A percentile compares a stretch with the other conserved stretches of the same genome.
Evolutionary conservation across 2,797 vertebrate species (phyloP).

Genomic region (Paguma larvata): DNA sequence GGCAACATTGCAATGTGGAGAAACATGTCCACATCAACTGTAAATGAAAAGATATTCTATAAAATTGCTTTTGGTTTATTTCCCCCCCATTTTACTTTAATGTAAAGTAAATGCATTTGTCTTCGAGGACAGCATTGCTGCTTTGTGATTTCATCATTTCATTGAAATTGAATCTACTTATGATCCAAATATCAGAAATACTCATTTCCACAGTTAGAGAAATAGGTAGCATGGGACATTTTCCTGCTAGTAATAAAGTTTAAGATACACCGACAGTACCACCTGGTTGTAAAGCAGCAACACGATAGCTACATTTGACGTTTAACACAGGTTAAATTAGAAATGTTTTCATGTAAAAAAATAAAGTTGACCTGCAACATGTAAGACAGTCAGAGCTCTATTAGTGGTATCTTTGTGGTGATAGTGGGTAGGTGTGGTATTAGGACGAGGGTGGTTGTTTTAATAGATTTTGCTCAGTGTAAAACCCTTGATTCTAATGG

Average conservation of each 20-base stretch:
- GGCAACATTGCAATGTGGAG: constrained; percentile 7
- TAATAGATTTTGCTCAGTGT: not conserved
- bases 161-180: constrained; percentile 67
- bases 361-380: not conserved
- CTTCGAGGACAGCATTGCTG: constrained; percentile 51
- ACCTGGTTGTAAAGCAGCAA: constrained; percentile 34
- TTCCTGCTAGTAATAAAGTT: constrained; percentile 52
- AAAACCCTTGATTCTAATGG: not conserved
- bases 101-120: not conserved
- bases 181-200: constrained; percentile 69
- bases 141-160: constrained; percentile 33
- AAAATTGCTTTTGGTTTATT: constrained; percentile 51
- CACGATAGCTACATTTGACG: not conserved
- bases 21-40: not conserved
- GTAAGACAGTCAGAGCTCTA: not conserved
- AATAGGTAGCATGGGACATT: constrained; percentile 57
- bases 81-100: constrained; percentile 35
- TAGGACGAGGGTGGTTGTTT: not conserved
- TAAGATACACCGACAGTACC: not conserved
- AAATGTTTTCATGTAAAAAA: constrained; percentile 35
- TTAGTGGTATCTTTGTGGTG: not conserved
- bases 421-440: not conserved
- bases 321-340: not conserved
- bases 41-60: constrained; percentile 19
- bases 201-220: constrained; percentile 61